Percentiles rank a stretch among this genome's conserved stretches.
Evolutionary conservation across 2,888 invertebrate species (phyloP).

Genomic region (Gari tellinella): DNA sequence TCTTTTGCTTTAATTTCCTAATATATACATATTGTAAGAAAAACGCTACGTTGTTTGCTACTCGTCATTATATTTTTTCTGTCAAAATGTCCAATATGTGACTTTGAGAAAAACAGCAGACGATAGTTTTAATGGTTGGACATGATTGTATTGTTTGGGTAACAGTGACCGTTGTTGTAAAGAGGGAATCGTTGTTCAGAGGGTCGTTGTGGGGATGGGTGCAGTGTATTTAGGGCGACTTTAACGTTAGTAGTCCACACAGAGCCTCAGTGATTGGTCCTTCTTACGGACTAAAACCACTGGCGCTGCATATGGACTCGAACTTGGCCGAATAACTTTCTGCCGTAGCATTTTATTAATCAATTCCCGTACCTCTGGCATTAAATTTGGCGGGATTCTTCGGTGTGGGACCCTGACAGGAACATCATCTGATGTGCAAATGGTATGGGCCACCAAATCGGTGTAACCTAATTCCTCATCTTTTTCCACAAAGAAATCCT

Average conservation of each 20-base stretch:
- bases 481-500: conserved; percentile 5
- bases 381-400: conserved; percentile 37
- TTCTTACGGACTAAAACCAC: conserved; percentile 55
- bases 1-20: too few species aligned
- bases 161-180: too few species aligned
- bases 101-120: too few species aligned
- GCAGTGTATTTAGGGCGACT: too few species aligned
- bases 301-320: conserved; percentile 41
- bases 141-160: too few species aligned
- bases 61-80: too few species aligned
- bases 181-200: too few species aligned
- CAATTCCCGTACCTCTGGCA: conserved; percentile 38
- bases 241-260: conserved; percentile 59
- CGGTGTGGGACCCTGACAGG: conserved; percentile 41
- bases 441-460: conserved; percentile 32
- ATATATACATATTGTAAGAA: too few species aligned
- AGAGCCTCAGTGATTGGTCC: conserved; percentile 25
- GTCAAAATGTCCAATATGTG: too few species aligned
- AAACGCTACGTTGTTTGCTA: too few species aligned
- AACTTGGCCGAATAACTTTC: conserved; percentile 40
- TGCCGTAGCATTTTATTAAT: conserved; percentile 32
- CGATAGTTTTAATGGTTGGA: too few species aligned
- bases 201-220: too few species aligned
- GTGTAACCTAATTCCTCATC: conserved; percentile 34
- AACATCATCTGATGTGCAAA: conserved; percentile 23